Conservation (phyloP, 2,113 vertebrate genomes). For the Tonatia bakeri region DNA sequence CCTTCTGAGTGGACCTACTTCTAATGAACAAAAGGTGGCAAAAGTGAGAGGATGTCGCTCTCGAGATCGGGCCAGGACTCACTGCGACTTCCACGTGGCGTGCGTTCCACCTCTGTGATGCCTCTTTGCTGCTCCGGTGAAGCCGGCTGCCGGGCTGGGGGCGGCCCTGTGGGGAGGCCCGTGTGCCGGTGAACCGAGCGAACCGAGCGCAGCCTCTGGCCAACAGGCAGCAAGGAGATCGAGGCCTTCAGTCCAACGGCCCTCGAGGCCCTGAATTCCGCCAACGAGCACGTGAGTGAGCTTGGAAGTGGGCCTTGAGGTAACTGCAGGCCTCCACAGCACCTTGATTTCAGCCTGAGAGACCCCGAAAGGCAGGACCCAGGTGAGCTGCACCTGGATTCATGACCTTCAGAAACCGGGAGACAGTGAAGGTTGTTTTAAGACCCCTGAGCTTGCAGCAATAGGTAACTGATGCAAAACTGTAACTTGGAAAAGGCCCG, state of each 20-base stretch:
- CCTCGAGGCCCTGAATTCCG: not conserved
- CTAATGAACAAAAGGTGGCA: conserved; percentile 18
- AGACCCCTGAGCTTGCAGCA: not conserved
- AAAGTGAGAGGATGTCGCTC: not conserved
- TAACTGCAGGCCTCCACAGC: not conserved
- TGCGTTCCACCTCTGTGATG: accelerated
- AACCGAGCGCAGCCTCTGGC: not conserved
- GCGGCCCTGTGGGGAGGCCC: not conserved
- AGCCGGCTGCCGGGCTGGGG: not conserved
- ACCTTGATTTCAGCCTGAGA: not conserved
- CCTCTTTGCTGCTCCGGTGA: not conserved
- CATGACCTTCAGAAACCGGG: too few relatives aligned
- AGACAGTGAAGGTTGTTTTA: not conserved
- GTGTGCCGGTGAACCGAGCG: not conserved
- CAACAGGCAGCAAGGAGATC: not conserved
- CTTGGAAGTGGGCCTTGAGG: not conserved
- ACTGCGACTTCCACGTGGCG: not conserved
- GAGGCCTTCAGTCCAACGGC: not conserved
- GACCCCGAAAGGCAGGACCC: not conserved
- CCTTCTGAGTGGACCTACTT: not conserved
- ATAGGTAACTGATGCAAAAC: not conserved
- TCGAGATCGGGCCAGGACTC: not conserved
- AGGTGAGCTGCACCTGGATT: not conserved
- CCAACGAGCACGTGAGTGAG: not conserved
- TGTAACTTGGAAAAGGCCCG: not conserved